A percentile compares a stretch with the other conserved stretches of the same genome.
phyloP scores from a whole-genome alignment of 2,113 vertebrate species.

The Ovis aries region DNA sequence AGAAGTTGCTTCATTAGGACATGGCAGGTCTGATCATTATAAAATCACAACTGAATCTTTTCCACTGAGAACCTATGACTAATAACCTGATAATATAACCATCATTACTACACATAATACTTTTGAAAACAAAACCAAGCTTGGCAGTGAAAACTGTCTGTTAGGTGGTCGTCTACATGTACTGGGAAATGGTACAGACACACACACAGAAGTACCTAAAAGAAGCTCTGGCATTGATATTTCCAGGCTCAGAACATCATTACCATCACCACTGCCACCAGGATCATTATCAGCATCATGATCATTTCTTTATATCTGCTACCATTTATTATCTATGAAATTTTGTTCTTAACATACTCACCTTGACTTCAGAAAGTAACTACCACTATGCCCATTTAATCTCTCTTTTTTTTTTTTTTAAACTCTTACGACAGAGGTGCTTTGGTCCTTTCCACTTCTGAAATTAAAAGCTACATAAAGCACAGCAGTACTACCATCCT shows the following conservation, averaged over 20 bases:
- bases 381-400: neutral
- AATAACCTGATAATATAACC: neutral
- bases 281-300: neutral
- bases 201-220: neutral
- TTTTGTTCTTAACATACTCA: neutral
- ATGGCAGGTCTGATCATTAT: neutral
- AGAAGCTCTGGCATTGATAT: neutral
- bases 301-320: neutral
- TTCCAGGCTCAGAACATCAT: neutral
- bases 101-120: neutral
- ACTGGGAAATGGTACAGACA: neutral
- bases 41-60: neutral
- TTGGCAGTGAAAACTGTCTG: neutral
- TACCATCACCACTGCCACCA: no score
- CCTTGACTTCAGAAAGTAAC: neutral
- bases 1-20: neutral
- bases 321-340: neutral
- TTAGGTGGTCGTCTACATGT: neutral
- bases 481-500: neutral
- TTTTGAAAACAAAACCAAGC: neutral
- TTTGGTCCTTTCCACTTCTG: neutral
- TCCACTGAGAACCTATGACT: neutral
- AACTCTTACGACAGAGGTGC: neutral
- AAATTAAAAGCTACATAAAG: constrained; percentile 28
- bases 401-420: neutral